Conservation (phyloP, 2,113 vertebrate genomes). For the Telmatochromis sp. region DNA sequence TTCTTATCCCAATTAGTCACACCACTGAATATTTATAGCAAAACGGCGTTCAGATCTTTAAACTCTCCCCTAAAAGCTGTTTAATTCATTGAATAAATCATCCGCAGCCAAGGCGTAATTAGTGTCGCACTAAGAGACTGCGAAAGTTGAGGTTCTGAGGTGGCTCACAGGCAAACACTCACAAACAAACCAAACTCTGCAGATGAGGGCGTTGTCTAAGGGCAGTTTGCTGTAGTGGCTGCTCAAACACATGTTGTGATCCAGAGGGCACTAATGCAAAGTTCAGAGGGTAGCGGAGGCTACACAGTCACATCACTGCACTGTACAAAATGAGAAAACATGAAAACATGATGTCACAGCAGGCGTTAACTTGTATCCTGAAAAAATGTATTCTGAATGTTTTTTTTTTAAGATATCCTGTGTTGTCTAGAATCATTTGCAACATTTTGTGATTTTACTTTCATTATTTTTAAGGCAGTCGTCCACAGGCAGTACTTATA, state of each 20-base stretch:
- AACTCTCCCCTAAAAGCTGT: constrained; percentile 38
- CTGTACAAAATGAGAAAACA: not conserved
- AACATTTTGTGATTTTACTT: not conserved
- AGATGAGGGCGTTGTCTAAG: not conserved
- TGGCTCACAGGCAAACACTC: not conserved
- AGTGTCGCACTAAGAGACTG: constrained; percentile 6
- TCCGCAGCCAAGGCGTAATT: constrained; percentile 12
- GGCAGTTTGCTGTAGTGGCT: not conserved
- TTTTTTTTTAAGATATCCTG: rapidly evolving
- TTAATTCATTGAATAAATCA: constrained; percentile 57
- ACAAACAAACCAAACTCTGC: not conserved
- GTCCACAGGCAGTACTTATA: constrained; percentile 1
- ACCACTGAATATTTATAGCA: constrained; percentile 30
- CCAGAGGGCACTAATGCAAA: not conserved
- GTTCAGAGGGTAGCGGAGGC: not conserved
- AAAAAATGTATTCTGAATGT: not conserved
- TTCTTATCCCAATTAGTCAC: constrained; percentile 53
- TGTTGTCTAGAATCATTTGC: not conserved
- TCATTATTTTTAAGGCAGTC: not conserved
- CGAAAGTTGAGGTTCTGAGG: not conserved
- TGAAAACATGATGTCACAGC: not conserved
- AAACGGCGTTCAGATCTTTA: constrained; percentile 19
- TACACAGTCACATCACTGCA: not conserved
- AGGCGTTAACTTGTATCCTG: not conserved
- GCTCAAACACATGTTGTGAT: not conserved